Percentiles rank a stretch among this genome's conserved stretches.
Evolutionary conservation across 2,797 vertebrate species (phyloP).

Genomic region (Anguilla megastoma): DNA sequence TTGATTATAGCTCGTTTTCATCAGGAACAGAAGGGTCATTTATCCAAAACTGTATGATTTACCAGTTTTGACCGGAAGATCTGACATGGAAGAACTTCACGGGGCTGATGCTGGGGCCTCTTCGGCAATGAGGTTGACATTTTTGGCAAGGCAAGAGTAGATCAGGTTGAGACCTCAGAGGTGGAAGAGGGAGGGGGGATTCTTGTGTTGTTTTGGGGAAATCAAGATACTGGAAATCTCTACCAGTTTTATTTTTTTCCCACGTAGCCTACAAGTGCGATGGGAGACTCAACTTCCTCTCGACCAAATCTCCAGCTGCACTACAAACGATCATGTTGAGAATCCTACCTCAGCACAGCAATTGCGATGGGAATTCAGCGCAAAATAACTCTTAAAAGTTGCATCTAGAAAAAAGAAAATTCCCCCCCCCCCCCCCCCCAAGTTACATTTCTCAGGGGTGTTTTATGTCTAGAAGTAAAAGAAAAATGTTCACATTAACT

Average conservation of each 20-base stretch:
- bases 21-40: slow-evolving; percentile 38
- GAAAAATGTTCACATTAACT: slow-evolving; percentile 26
- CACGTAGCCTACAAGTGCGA: neutral
- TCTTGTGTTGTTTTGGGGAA: neutral
- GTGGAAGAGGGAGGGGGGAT: neutral
- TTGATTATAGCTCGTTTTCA: slow-evolving; percentile 25
- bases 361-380: slow-evolving; percentile 14
- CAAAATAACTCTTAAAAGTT: slow-evolving; percentile 24
- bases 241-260: neutral
- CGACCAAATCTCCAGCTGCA: neutral
- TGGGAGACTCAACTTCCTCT: neutral
- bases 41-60: slow-evolving; percentile 45
- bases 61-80: slow-evolving; percentile 40
- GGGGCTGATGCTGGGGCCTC: slow-evolving; percentile 7
- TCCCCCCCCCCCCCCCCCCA: neutral
- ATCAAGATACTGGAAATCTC: neutral
- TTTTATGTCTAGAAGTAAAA: slow-evolving; percentile 8
- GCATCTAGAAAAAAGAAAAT: neutral
- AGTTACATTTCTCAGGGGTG: neutral
- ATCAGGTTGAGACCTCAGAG: neutral
- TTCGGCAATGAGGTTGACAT: neutral
- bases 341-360: neutral
- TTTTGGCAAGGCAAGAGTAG: neutral
- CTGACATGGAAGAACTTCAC: slow-evolving; percentile 37
- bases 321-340: neutral